A percentile compares a stretch with the other conserved stretches of the same genome.
phyloP scores from a whole-genome alignment of 1,140 invertebrate genomes.

The Euura saliciscinereae region DNA sequence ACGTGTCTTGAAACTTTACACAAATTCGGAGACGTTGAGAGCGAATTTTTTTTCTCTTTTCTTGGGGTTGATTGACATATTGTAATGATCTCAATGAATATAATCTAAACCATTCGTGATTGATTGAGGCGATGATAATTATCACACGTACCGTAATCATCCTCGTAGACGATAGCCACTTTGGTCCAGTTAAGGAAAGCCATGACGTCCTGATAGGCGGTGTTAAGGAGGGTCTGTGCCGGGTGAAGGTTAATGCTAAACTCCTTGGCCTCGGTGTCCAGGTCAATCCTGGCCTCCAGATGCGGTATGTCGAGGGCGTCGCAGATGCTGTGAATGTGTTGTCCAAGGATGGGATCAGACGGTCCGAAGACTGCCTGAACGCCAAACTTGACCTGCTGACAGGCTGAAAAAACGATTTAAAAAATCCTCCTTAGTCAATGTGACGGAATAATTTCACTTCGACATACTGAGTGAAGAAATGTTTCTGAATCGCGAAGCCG shows the following conservation, averaged over 20 bases:
- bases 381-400: conserved; percentile 67
- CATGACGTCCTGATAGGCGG: conserved; percentile 72
- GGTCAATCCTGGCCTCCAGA: conserved; percentile 68
- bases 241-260: conserved; percentile 77
- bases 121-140: background rate
- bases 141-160: conserved; percentile 66
- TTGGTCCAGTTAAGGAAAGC: conserved; percentile 74
- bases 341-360: conserved; percentile 65
- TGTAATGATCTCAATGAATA: conserved; percentile 6
- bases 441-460: too few species aligned
- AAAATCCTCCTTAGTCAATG: too few species aligned
- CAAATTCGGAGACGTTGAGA: background rate
- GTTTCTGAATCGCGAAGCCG: background rate
- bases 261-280: conserved; percentile 60
- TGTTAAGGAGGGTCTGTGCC: conserved; percentile 68
- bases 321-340: conserved; percentile 74
- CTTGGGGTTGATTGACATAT: conserved; percentile 11
- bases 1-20: too few species aligned
- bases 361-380: conserved; percentile 73
- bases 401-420: conserved; percentile 58
- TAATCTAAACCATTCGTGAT: conserved; percentile 9
- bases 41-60: conserved; percentile 10
- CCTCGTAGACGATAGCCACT: conserved; percentile 76
- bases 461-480: too few species aligned
- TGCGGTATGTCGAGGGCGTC: conserved; percentile 75